Conservation (phyloP, 1,140 invertebrate species). For the Contarinia nasturtii region DNA sequence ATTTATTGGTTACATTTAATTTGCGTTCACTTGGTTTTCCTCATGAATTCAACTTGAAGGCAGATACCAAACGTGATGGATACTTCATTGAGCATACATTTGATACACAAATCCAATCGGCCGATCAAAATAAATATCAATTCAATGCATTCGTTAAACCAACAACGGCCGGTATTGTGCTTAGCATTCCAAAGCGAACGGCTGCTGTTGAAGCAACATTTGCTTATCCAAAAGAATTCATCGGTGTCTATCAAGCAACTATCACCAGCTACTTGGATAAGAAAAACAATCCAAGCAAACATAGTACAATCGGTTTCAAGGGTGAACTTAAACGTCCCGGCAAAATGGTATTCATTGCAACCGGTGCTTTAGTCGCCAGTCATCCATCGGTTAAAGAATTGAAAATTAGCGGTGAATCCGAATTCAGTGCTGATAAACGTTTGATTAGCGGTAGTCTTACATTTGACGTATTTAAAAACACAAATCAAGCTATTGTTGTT, state of each 20-base stretch:
- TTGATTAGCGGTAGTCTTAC: constrained; percentile 27
- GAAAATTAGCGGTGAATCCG: constrained; percentile 25
- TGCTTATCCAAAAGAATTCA: constrained; percentile 18
- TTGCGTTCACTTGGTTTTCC: constrained; percentile 46
- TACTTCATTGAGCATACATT: constrained; percentile 35
- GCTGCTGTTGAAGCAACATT: constrained; percentile 33
- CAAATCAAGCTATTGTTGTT: constrained; percentile 36
- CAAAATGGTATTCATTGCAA: constrained; percentile 25
- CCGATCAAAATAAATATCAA: constrained; percentile 46
- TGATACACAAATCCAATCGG: constrained; percentile 44
- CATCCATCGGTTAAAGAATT: constrained; percentile 42
- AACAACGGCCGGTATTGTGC: constrained; percentile 30
- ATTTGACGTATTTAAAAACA: constrained; percentile 39
- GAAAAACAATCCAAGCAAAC: constrained; percentile 41
- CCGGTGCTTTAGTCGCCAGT: constrained; percentile 35
- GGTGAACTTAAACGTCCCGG: constrained; percentile 28
- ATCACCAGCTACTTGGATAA: constrained; percentile 46
- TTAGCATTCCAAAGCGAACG: constrained; percentile 42
- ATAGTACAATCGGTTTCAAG: constrained; percentile 28
- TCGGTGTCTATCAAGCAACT: constrained; percentile 23
- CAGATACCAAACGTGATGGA: constrained; percentile 34
- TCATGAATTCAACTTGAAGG: constrained; percentile 47
- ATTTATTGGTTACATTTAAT: constrained; percentile 37
- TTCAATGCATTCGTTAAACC: constrained; percentile 40
- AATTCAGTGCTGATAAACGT: constrained; percentile 21